Percentiles rank a stretch among this genome's conserved stretches.
Evolutionary conservation across 1,140 invertebrate species (phyloP).

Genomic region (Calosoma granatense): DNA sequence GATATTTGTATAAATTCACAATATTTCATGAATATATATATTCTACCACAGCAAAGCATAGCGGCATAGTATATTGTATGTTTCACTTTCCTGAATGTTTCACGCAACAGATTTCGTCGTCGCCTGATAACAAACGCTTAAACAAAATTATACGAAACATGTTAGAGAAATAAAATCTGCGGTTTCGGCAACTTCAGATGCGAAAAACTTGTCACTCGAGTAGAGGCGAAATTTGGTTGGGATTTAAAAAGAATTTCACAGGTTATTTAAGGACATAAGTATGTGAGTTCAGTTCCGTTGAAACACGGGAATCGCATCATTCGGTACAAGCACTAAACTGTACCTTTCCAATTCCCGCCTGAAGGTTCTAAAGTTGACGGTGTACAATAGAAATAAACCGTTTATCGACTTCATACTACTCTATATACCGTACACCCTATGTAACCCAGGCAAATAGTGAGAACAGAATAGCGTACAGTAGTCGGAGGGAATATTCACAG

Average conservation of each 20-base stretch:
- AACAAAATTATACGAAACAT: no score
- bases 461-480: no score
- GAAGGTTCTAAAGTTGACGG: not conserved
- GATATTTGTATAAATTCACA: no score
- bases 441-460: no score
- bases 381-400: not conserved
- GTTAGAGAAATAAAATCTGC: not conserved
- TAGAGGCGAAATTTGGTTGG: not conserved
- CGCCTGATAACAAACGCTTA: no score
- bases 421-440: not conserved
- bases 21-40: no score
- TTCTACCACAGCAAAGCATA: no score
- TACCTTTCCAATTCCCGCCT: not conserved
- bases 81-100: no score
- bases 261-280: not conserved
- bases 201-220: not conserved
- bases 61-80: no score
- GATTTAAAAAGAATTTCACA: not conserved
- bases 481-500: not conserved
- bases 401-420: not conserved
- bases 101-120: no score
- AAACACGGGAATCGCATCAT: not conserved
- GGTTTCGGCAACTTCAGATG: not conserved
- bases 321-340: not conserved
- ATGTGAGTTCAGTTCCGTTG: not conserved